Evolutionary conservation across 2,113 vertebrate genomes (phyloP).

Genomic region (Dasyurus viverrinus): DNA sequence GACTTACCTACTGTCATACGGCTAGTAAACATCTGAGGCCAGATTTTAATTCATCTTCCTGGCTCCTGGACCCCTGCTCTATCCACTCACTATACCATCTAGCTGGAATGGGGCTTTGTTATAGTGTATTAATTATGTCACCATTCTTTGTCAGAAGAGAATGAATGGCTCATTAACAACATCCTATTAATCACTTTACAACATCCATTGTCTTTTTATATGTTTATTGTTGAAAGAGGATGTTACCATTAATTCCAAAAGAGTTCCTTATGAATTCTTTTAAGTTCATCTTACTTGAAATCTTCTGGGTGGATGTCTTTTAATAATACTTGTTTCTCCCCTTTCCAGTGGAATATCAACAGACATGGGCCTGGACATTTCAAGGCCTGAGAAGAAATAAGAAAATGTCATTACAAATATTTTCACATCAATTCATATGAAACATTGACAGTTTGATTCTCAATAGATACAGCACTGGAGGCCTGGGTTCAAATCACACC

Average conservation of each 20-base stretch:
- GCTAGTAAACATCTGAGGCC: neutral
- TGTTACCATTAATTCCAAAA: conserved; percentile 68
- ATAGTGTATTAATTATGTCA: conserved; percentile 43
- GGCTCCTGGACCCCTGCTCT: neutral
- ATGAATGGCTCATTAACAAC: conserved; percentile 16
- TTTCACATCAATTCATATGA: conserved; percentile 15
- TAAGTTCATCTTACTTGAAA: conserved; percentile 82
- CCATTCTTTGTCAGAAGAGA: neutral
- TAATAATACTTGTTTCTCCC: conserved; percentile 85
- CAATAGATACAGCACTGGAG: neutral
- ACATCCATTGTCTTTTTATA: conserved; percentile 10
- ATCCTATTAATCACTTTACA: neutral
- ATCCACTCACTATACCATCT: neutral
- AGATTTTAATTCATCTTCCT: neutral
- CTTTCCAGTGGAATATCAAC: conserved; percentile 66
- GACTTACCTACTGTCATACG: neutral
- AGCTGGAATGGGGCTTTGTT: neutral
- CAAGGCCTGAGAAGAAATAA: conserved; percentile 51
- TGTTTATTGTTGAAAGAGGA: conserved; percentile 51
- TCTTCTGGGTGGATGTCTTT: conserved; percentile 85
- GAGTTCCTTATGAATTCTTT: conserved; percentile 56
- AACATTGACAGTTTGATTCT: neutral
- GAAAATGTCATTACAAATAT: conserved; percentile 41
- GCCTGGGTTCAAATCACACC: neutral
- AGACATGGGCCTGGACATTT: conserved; percentile 76